A percentile compares a stretch with the other conserved stretches of the same genome.
Evolutionary conservation across 2,888 invertebrate species (phyloP).

Genomic region (Agrotis clavis): DNA sequence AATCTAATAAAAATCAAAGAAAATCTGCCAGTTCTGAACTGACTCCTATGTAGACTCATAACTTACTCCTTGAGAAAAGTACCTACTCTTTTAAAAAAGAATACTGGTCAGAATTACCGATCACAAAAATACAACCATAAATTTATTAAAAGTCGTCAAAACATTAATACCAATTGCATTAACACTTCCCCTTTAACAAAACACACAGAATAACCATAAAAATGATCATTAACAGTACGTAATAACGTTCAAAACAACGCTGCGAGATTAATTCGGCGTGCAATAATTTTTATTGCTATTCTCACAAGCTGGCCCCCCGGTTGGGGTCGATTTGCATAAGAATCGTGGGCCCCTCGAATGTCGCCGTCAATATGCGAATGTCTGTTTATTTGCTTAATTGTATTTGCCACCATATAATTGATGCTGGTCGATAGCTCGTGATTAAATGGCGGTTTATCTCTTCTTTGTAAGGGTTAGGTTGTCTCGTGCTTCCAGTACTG

Average conservation of each 20-base stretch:
- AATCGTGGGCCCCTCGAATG: conserved; percentile 77
- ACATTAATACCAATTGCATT: conserved; percentile 32
- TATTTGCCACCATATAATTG: conserved; percentile 78
- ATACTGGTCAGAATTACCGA: neutral
- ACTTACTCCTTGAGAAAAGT: no score
- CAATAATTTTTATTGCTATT: conserved; percentile 76
- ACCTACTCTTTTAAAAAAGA: neutral
- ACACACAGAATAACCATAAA: conserved; percentile 53
- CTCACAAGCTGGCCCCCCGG: conserved; percentile 75
- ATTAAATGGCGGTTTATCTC: conserved; percentile 56
- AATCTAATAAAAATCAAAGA: no score
- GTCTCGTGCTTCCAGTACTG: conserved; percentile 28
- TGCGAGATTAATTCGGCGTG: conserved; percentile 61
- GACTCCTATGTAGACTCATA: no score
- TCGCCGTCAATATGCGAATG: conserved; percentile 79
- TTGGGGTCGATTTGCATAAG: conserved; percentile 83
- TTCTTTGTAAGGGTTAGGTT: conserved; percentile 37
- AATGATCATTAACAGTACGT: conserved; percentile 47
- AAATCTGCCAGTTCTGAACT: no score
- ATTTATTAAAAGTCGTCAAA: conserved; percentile 3
- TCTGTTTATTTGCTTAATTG: conserved; percentile 86
- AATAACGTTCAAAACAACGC: conserved; percentile 59
- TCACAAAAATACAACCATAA: neutral
- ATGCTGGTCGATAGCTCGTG: conserved; percentile 60
- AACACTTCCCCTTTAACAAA: conserved; percentile 20